Evolutionary conservation across 2,113 vertebrate genomes (phyloP).

Genomic region (Archocentrus centrarchus): DNA sequence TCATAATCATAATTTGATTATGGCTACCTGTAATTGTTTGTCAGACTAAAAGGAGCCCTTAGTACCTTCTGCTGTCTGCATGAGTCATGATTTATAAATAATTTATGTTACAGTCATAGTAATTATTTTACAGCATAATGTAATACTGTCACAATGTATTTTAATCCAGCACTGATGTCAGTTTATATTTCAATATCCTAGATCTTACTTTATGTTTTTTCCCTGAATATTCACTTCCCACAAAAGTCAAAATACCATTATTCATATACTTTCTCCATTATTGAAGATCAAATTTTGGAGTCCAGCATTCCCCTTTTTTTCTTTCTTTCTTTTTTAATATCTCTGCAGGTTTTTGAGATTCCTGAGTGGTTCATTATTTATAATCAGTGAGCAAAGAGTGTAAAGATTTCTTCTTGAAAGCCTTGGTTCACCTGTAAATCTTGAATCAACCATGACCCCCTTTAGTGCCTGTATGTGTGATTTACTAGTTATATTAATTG

Average conservation of each 20-base stretch:
- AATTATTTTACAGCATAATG: neutral
- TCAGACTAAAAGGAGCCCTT: neutral
- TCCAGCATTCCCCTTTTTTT: neutral
- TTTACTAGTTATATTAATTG: conserved; percentile 39
- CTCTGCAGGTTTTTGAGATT: conserved; percentile 3
- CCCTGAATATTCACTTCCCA: neutral
- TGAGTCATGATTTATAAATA: neutral
- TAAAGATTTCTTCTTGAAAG: neutral
- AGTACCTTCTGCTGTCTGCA: neutral
- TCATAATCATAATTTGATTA: neutral
- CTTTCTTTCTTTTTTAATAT: neutral
- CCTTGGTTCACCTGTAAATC: conserved; percentile 26
- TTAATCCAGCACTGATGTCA: neutral
- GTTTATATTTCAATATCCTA: neutral
- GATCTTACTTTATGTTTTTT: neutral
- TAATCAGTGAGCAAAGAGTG: neutral
- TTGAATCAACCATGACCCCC: neutral
- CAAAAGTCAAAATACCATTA: neutral
- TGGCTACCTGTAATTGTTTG: neutral
- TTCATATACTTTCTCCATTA: conserved; percentile 4
- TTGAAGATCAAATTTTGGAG: conserved; percentile 8
- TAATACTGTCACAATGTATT: neutral
- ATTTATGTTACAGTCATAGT: neutral
- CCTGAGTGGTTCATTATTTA: neutral
- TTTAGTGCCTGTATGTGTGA: conserved; percentile 16